Evolutionary conservation across 2,113 vertebrate genomes (phyloP).

Genomic region (Pygoscelis adeliae): DNA sequence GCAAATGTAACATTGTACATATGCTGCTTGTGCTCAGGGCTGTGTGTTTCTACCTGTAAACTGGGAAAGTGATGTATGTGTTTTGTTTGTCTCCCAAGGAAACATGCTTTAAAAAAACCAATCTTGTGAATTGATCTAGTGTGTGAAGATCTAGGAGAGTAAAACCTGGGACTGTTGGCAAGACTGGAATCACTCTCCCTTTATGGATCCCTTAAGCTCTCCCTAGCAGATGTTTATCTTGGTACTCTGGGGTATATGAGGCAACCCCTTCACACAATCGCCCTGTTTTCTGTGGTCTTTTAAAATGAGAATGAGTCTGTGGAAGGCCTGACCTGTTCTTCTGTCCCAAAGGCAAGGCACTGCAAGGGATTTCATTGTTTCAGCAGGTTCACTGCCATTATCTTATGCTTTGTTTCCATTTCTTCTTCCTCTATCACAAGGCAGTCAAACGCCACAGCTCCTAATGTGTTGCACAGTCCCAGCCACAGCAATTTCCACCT

Average conservation of each 20-base stretch:
- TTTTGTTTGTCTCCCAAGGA: background rate
- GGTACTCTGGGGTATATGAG: background rate
- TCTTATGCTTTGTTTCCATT: accelerated
- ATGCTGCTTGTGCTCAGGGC: background rate
- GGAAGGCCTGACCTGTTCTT: background rate
- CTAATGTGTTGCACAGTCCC: background rate
- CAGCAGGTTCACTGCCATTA: background rate
- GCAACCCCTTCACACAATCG: background rate
- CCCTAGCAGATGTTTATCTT: background rate
- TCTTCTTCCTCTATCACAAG: background rate
- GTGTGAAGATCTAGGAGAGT: background rate
- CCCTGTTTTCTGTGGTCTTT: background rate
- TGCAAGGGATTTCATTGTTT: background rate
- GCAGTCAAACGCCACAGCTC: background rate
- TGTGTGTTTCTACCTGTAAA: background rate
- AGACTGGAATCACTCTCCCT: background rate
- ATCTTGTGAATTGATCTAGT: background rate
- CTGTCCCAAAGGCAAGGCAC: background rate
- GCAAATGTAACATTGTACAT: accelerated
- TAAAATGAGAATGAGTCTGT: background rate
- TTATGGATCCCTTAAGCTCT: background rate
- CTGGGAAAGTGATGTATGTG: background rate
- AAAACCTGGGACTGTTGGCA: background rate
- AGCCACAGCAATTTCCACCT: background rate
- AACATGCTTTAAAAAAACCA: background rate